Evolutionary conservation across 2,113 vertebrate genomes (phyloP).

Genomic region (Neotoma lepida): DNA sequence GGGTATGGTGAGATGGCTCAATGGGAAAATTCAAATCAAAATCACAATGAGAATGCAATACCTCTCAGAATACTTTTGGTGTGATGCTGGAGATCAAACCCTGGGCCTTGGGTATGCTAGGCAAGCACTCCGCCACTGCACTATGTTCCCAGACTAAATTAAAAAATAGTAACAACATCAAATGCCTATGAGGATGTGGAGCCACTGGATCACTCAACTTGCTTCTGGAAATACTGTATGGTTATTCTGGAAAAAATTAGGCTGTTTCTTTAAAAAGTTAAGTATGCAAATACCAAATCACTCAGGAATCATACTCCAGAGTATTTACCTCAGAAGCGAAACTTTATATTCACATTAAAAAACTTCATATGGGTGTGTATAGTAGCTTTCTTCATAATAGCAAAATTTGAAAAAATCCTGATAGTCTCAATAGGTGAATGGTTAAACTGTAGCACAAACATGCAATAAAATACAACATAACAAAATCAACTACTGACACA

Average conservation of each 20-base stretch:
- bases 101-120: not conserved
- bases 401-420: not conserved
- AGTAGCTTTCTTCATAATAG: conserved; percentile 6
- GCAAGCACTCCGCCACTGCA: not conserved
- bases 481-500: not conserved
- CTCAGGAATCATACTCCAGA: not conserved
- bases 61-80: conserved; percentile 33
- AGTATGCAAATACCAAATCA: conserved; percentile 19
- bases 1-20: no score
- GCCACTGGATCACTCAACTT: not conserved
- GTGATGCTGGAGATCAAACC: not conserved
- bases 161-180: not conserved
- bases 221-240: not conserved
- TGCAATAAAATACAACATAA: conserved; percentile 7
- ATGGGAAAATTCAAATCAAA: conserved; percentile 61
- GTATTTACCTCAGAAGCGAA: conserved; percentile 20
- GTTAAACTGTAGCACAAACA: conserved; percentile 12
- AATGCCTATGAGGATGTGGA: not conserved
- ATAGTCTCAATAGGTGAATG: not conserved
- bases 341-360: conserved; percentile 8
- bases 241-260: conserved; percentile 41
- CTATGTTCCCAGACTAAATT: not conserved
- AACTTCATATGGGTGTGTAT: not conserved
- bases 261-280: conserved; percentile 39
- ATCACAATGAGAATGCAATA: not conserved